phyloP scores from a whole-genome alignment of 2,113 vertebrate genomes.

The Hypocryptadius cinnamomeus region DNA sequence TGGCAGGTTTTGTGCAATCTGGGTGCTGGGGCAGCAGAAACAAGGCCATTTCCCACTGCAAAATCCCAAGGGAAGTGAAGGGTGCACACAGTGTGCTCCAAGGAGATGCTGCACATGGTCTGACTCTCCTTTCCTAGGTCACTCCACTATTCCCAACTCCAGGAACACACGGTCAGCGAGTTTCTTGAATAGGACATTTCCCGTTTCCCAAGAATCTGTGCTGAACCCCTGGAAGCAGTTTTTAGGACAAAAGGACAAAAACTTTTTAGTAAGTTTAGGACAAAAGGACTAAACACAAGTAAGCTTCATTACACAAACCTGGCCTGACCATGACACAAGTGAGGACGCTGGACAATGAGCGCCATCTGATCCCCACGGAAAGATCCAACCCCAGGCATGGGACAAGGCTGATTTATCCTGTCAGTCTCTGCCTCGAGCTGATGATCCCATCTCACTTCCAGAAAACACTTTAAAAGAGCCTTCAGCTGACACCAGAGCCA shows the following conservation, averaged over 20 bases:
- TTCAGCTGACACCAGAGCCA: conserved; percentile 11
- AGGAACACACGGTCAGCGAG: neutral
- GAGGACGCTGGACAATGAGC: rapidly evolving
- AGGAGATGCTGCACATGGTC: neutral
- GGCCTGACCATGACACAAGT: neutral
- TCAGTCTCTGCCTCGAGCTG: neutral
- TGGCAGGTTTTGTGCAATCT: neutral
- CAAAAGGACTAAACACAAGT: neutral
- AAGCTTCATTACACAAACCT: neutral
- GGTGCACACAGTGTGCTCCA: neutral
- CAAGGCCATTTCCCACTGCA: neutral
- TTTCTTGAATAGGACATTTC: neutral
- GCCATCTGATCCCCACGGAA: neutral
- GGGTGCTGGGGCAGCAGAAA: neutral
- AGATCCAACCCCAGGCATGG: neutral
- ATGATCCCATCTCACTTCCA: neutral
- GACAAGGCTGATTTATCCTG: neutral
- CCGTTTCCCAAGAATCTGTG: neutral
- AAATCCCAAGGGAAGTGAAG: neutral
- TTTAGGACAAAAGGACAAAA: neutral
- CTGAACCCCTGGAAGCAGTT: neutral
- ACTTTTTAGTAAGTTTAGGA: neutral
- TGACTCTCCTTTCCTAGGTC: neutral
- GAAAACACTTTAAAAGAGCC: neutral
- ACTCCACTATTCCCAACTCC: neutral